phyloP scores from a whole-genome alignment of 1,140 invertebrate genomes.

The Conus ventricosus region DNA sequence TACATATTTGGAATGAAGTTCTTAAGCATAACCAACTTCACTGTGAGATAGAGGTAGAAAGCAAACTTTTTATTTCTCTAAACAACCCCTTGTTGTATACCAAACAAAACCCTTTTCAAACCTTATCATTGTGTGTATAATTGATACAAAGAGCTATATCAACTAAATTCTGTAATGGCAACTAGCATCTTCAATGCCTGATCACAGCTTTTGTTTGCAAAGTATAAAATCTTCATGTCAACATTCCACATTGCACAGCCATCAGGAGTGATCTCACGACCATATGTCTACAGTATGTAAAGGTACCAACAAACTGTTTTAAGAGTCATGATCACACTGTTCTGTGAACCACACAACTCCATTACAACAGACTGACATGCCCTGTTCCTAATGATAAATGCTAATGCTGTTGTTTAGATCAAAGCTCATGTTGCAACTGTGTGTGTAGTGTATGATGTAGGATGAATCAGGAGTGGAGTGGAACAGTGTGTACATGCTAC shows the following conservation, averaged over 20 bases:
- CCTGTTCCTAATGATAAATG: background rate
- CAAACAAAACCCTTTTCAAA: background rate
- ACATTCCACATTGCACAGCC: conserved; percentile 32
- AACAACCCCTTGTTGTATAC: too few species aligned
- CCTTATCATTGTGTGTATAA: background rate
- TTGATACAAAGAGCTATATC: background rate
- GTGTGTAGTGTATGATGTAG: background rate
- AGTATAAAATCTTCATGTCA: conserved; percentile 17
- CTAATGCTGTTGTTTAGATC: background rate
- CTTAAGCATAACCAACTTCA: background rate
- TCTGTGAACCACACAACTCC: background rate
- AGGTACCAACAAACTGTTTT: background rate
- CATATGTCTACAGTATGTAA: conserved; percentile 12
- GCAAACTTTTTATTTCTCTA: too few species aligned
- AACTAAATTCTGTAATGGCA: conserved; percentile 8
- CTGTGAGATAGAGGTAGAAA: background rate
- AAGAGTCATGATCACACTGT: background rate
- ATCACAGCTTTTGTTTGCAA: conserved; percentile 14
- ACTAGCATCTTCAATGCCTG: conserved; percentile 13
- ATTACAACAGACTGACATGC: background rate
- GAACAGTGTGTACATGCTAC: conserved; percentile 21
- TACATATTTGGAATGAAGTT: conserved; percentile 8
- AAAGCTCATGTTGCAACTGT: background rate
- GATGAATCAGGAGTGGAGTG: conserved; percentile 1
- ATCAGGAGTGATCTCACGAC: conserved; percentile 2